Conservation (phyloP, 2,797 vertebrate species). For the Anguilla anguilla region DNA sequence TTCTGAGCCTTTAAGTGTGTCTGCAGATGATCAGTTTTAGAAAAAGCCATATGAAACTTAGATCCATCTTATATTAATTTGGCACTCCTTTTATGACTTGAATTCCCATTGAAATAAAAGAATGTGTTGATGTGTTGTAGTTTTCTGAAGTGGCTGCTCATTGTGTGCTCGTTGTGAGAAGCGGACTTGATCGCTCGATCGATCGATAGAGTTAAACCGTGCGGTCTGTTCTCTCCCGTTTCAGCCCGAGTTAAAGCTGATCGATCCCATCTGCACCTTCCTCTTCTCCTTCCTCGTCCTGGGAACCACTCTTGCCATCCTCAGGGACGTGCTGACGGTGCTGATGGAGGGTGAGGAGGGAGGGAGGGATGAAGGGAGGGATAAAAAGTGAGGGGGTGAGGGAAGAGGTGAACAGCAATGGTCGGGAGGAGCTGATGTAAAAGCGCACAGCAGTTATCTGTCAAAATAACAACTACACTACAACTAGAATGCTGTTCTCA, state of each 20-base stretch:
- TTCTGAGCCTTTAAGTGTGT: not conserved
- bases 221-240: not conserved
- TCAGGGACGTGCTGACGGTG: conserved; percentile 81
- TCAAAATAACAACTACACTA: not conserved
- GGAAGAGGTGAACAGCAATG: not conserved
- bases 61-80: not conserved
- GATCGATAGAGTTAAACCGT: not conserved
- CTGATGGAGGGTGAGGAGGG: conserved; percentile 86
- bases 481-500: not conserved
- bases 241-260: conserved; percentile 87
- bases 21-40: not conserved
- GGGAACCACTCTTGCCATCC: conserved; percentile 79
- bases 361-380: not conserved
- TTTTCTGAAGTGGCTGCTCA: not conserved
- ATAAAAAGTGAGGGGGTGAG: not conserved
- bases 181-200: not conserved
- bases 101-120: not conserved
- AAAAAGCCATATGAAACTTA: not conserved
- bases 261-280: conserved; percentile 89
- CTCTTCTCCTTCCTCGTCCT: conserved; percentile 88
- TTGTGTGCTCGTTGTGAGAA: not conserved
- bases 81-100: not conserved
- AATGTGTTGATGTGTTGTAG: not conserved
- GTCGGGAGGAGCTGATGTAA: not conserved
- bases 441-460: not conserved